Evolutionary conservation across 2,888 invertebrate genomes (phyloP).

Genomic region (Anthophora plumipes): DNA sequence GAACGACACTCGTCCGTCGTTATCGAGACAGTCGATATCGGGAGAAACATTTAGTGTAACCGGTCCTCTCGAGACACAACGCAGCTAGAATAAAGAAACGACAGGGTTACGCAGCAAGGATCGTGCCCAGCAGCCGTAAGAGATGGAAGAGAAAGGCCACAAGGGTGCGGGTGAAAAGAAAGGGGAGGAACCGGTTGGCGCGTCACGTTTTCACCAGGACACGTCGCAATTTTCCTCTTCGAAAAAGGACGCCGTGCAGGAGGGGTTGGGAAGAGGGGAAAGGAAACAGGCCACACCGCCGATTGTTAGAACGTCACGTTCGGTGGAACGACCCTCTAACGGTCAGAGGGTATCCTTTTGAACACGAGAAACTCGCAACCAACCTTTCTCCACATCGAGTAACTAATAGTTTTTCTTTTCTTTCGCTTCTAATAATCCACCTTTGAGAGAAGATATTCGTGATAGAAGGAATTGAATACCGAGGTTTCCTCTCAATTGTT

Average conservation of each 20-base stretch:
- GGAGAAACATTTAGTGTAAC: slow-evolving; percentile 55
- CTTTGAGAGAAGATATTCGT: slow-evolving; percentile 16
- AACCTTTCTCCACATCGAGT: background rate
- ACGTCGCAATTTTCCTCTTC: slow-evolving; percentile 73
- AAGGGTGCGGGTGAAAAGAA: background rate
- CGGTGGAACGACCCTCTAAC: slow-evolving; percentile 67
- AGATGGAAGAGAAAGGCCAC: background rate
- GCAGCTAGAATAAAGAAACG: slow-evolving; percentile 55
- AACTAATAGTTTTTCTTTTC: slow-evolving; percentile 30
- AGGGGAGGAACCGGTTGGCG: slow-evolving; percentile 14
- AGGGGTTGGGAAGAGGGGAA: too few species aligned
- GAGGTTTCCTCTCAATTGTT: slow-evolving; percentile 4
- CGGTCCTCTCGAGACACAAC: slow-evolving; percentile 49
- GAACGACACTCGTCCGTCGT: slow-evolving; percentile 46
- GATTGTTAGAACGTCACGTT: slow-evolving; percentile 70
- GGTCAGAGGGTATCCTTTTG: slow-evolving; percentile 54
- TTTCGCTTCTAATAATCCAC: slow-evolving; percentile 40
- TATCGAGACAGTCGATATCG: slow-evolving; percentile 56
- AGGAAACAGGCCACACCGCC: slow-evolving; percentile 31
- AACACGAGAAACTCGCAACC: slow-evolving; percentile 17
- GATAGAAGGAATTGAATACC: background rate
- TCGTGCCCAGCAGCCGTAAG: slow-evolving; percentile 51
- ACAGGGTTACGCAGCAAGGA: slow-evolving; percentile 51
- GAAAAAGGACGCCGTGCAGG: slow-evolving; percentile 59
- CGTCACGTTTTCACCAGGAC: slow-evolving; percentile 67